Base-by-base conservation (phyloP, 2,797 vertebrate species). In the Muscicapa striata region DNA sequence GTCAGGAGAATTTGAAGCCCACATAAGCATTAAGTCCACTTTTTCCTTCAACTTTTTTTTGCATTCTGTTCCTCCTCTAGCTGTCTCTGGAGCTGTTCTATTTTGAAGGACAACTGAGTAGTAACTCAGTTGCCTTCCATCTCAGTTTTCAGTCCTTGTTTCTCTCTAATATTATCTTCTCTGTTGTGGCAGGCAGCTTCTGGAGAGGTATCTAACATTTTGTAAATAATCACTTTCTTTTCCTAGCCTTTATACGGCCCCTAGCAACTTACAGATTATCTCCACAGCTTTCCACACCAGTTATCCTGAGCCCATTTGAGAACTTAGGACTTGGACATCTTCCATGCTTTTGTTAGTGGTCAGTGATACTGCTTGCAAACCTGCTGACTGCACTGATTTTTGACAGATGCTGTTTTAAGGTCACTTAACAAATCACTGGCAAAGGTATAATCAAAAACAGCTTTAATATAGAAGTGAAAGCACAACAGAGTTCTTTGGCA, bases 241-340 rank as follows among this genome's bases (percentile, higher is more conserved):
- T 57, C n/a, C 20, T 48, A 51, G 29, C 12, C 10, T 45, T 58
- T 30, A 26, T 51, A 34, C 0, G 0, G 9, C 21, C n/a, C 24
- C 38, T 43, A 69, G n/a, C 20, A 77, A n/a, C 38, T 64, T 69
- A n/a, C 0, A 34, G 29, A 7, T 69, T 26, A 51, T 12, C 8
- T 57, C n/a, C n/a, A 51, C 43, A 40, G 43, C n/a, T 38, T 70
- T 63, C 64, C n/a, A 43, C 21, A 29, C 36, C 38, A 76, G 16
- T 57, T 45, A 63, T n/a, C 29, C 17, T 24, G 19, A 63, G 49
- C 32, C 55, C 57, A 6, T 38, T 57, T 38, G 57, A 40, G 20
- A 57, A 58, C 23, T 11, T 29, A 69, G 49, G 49, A 26, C 14
- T 63, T 83, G 57, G 38, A 57, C 15, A 34, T 40, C 24, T 21